phyloP scores from a whole-genome alignment of 2,888 invertebrate genomes.

The Aphodius granarius region DNA sequence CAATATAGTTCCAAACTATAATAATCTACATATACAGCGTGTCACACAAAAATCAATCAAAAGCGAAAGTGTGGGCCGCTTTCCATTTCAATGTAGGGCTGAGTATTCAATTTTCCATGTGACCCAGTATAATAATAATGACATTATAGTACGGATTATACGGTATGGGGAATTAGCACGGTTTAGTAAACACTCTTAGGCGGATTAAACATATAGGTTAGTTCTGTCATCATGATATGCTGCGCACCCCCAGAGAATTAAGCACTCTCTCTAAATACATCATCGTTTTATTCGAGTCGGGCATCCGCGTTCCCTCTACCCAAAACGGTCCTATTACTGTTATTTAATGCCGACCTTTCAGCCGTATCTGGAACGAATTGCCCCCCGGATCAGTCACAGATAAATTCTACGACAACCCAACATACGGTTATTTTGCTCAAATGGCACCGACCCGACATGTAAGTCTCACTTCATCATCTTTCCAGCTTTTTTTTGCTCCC shows the following conservation, averaged over 20 bases:
- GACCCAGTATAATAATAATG: slow-evolving; percentile 29
- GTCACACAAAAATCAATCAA: too few relatives aligned
- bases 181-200: slow-evolving; percentile 33
- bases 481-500: not conserved
- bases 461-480: not conserved
- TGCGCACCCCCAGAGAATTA: slow-evolving; percentile 4
- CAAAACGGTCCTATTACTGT: not conserved
- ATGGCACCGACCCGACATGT: not conserved
- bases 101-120: not conserved
- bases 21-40: too few relatives aligned
- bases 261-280: slow-evolving; percentile 6
- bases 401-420: slow-evolving; percentile 1
- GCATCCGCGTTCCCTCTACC: not conserved
- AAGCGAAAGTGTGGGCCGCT: too few relatives aligned
- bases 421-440: not conserved
- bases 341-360: slow-evolving; percentile 1
- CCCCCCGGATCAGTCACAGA: not conserved
- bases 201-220: slow-evolving; percentile 33
- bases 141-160: slow-evolving; percentile 32
- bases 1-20: not conserved
- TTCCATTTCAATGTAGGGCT: too few relatives aligned
- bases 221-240: slow-evolving; percentile 27
- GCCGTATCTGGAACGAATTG: slow-evolving; percentile 6
- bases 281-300: not conserved
- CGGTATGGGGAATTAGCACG: slow-evolving; percentile 31